Conservation (phyloP, 2,888 invertebrate genomes). For the Lasioglossum villosulum region DNA sequence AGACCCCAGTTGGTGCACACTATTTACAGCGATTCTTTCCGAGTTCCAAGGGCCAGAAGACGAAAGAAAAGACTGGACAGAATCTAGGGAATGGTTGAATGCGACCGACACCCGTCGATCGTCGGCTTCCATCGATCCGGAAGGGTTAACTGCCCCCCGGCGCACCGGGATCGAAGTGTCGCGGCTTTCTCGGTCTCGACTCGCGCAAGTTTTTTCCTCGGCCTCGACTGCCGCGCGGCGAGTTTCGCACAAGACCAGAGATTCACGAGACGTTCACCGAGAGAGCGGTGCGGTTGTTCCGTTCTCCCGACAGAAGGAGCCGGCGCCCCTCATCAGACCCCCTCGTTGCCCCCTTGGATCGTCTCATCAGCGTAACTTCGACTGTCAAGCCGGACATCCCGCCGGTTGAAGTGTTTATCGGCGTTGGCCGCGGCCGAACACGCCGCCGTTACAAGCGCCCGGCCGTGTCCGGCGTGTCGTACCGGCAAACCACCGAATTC, state of each 20-base stretch:
- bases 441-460: conserved; percentile 70
- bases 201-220: background rate
- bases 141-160: background rate
- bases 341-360: conserved; percentile 8
- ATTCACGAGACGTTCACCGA: conserved; percentile 32
- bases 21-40: background rate
- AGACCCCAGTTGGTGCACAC: background rate
- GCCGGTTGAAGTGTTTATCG: conserved; percentile 76
- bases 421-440: conserved; percentile 56
- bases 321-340: conserved; percentile 46
- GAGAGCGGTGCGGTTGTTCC: conserved; percentile 33
- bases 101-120: background rate
- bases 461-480: conserved; percentile 72
- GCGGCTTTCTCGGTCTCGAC: background rate
- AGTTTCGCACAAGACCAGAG: background rate
- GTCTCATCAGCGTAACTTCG: conserved; percentile 79
- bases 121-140: conserved; percentile 4
- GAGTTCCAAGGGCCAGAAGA: background rate
- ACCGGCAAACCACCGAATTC: conserved; percentile 75
- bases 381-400: conserved; percentile 72
- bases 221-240: background rate
- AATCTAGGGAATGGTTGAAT: background rate
- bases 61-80: background rate
- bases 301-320: conserved; percentile 26
- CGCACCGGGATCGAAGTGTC: conserved; percentile 9